phyloP scores from a whole-genome alignment of 2,113 vertebrate species.

The Malurus elegans region DNA sequence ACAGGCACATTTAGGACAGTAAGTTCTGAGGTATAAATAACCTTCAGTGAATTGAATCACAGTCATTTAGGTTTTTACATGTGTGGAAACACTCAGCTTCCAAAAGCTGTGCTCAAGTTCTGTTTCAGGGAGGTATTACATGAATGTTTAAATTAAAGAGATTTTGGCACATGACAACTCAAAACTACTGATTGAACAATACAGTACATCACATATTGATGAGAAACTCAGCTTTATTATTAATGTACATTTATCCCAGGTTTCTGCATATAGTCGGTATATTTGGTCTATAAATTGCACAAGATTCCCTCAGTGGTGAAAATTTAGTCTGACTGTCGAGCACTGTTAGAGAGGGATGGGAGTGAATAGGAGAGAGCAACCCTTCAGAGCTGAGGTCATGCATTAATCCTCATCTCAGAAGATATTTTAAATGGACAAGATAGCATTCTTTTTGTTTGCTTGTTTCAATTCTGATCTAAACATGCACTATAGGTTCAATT shows the following conservation, averaged over 20 bases:
- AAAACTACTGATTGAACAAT: constrained; percentile 40
- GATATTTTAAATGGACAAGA: neutral
- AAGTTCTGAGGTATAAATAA: constrained; percentile 79
- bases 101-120: constrained; percentile 41
- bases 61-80: constrained; percentile 20
- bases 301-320: neutral
- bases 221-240: constrained; percentile 25
- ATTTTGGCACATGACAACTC: constrained; percentile 46
- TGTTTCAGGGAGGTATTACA: constrained; percentile 41
- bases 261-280: neutral
- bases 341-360: neutral
- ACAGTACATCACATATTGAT: neutral
- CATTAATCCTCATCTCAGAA: neutral
- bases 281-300: neutral
- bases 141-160: constrained; percentile 47
- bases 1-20: constrained; percentile 76
- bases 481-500: neutral
- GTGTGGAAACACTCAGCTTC: constrained; percentile 56
- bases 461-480: neutral
- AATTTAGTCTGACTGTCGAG: neutral
- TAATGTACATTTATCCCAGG: constrained; percentile 54
- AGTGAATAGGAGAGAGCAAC: neutral
- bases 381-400: neutral
- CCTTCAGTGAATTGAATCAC: constrained; percentile 61
- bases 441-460: neutral